These are phyloP conservation scores for Enteromius treurensis DNA, from an alignment of 2,797 vertebrate species.

Conservation along the genomic window DNA sequence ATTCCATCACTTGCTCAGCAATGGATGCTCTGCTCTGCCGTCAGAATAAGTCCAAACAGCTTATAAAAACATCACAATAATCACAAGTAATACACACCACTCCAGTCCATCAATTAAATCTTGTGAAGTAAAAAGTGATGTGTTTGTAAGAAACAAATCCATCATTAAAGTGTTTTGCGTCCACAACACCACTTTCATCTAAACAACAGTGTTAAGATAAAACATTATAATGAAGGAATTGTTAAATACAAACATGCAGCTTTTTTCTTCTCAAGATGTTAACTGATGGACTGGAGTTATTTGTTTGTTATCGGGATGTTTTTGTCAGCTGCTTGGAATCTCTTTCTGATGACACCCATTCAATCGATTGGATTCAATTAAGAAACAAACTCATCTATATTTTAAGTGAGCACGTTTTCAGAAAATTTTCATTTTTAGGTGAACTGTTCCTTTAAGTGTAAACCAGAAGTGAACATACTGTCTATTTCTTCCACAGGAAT, in stretches of 20 bases:
- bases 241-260: not conserved
- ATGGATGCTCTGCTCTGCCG: not conserved
- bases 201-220: no score
- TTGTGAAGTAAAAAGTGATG: not conserved
- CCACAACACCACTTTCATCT: no score
- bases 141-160: not conserved
- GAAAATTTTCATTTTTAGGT: not conserved
- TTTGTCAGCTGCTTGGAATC: not conserved
- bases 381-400: not conserved
- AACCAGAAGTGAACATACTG: constrained; percentile 69
- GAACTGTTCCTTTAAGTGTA: not conserved
- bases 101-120: not conserved
- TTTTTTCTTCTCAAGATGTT: not conserved
- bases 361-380: not conserved
- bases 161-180: not conserved
- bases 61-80: not conserved
- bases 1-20: not conserved
- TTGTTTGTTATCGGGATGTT: not conserved
- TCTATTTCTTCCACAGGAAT: constrained; percentile 89
- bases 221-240: not conserved
- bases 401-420: not conserved
- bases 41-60: not conserved
- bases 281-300: not conserved
- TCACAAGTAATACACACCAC: not conserved
- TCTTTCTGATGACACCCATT: not conserved